Conservation (phyloP, 2,797 vertebrate genomes). For the Semotilus atromaculatus region DNA sequence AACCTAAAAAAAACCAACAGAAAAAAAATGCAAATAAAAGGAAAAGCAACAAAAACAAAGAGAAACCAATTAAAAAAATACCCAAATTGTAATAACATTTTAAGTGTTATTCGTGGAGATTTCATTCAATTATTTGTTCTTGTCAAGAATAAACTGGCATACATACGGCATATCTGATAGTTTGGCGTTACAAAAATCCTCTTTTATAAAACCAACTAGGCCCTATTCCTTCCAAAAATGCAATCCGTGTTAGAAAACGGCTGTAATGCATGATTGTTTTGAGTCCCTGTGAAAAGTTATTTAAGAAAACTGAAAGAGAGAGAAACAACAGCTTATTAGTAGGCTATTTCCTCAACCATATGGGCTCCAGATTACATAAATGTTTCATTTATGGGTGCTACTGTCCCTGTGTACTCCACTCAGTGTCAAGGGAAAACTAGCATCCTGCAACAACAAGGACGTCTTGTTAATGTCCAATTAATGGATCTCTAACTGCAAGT, state of each 20-base stretch:
- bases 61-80: not conserved
- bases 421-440: constrained; percentile 24
- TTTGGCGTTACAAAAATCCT: not conserved
- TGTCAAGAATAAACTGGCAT: not conserved
- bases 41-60: not conserved
- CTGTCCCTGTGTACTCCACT: not conserved
- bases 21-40: not conserved
- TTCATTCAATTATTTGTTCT: not conserved
- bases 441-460: not conserved
- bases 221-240: not conserved
- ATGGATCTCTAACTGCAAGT: not conserved
- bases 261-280: not conserved
- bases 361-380: constrained; percentile 25
- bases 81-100: not conserved
- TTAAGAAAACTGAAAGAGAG: not conserved
- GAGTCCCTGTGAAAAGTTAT: not conserved
- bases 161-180: not conserved
- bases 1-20: not conserved
- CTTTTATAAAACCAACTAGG: not conserved
- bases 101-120: not conserved
- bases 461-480: not conserved
- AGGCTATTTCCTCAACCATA: constrained; percentile 9
- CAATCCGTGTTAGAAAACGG: not conserved
- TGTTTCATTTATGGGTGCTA: constrained; percentile 26
- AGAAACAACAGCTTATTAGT: constrained; percentile 15